Evolutionary conservation across 2,113 vertebrate species (phyloP).

Genomic region (Trichechus manatus): DNA sequence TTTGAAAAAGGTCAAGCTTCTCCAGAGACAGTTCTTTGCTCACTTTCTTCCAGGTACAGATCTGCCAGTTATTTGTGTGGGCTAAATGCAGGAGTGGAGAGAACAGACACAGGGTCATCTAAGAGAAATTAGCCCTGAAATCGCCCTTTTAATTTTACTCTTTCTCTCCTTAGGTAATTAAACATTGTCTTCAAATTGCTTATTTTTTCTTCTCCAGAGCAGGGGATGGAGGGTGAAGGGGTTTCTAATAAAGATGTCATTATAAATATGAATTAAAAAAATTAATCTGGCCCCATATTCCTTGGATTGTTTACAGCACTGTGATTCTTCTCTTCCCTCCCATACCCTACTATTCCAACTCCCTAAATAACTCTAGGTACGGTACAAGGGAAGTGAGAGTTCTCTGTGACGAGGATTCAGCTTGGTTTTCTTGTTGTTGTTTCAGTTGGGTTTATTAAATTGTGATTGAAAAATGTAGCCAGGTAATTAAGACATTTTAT

Average conservation of each 20-base stretch:
- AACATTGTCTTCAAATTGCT: background rate
- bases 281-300: background rate
- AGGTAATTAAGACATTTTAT: background rate
- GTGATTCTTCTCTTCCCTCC: background rate
- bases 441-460: background rate
- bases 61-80: background rate
- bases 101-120: background rate
- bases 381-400: background rate
- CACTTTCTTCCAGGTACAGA: background rate
- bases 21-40: background rate
- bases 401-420: background rate
- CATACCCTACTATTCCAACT: background rate
- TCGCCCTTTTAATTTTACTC: background rate
- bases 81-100: background rate
- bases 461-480: background rate
- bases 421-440: background rate
- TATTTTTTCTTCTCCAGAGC: slow-evolving; percentile 15
- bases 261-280: background rate
- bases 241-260: background rate
- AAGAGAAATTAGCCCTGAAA: background rate
- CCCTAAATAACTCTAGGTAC: background rate
- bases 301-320: background rate
- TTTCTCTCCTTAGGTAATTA: background rate
- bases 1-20: background rate
- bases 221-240: background rate